Conservation (phyloP, 2,797 vertebrate species). For the Tenualosa ilisha region DNA sequence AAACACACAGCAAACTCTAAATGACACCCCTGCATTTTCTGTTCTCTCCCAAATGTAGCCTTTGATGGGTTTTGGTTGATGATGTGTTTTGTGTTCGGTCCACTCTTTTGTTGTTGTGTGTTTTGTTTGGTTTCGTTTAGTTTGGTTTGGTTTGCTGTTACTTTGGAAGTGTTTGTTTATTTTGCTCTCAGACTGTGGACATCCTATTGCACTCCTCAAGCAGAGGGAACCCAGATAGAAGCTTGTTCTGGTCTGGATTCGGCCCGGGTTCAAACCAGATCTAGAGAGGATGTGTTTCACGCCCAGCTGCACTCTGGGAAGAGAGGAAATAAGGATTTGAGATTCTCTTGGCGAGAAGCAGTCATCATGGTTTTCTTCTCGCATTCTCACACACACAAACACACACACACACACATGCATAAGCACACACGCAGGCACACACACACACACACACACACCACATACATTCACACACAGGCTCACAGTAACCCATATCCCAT, state of each 20-base stretch:
- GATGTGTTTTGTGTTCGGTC: not conserved
- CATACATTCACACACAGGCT: not conserved
- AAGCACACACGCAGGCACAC: not conserved
- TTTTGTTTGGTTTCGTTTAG: not conserved
- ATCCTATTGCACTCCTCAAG: not conserved
- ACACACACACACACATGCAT: slow-evolving; percentile 15
- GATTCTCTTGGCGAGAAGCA: not conserved
- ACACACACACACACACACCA: slow-evolving; percentile 4
- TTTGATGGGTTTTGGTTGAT: not conserved
- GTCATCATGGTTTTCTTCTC: not conserved
- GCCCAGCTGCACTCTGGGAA: not conserved
- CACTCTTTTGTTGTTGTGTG: not conserved
- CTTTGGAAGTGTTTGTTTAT: slow-evolving; percentile 64
- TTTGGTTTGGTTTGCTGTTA: not conserved
- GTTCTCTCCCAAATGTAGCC: not conserved
- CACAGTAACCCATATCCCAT: slow-evolving; percentile 52
- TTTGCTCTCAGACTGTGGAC: slow-evolving; percentile 59
- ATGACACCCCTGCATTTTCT: not conserved
- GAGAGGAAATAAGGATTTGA: not conserved
- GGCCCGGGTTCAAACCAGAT: not conserved
- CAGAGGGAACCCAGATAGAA: not conserved
- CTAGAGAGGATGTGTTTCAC: not conserved
- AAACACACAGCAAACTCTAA: not conserved
- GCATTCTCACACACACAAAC: not conserved
- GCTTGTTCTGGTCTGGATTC: not conserved